Evolutionary conservation across 2,113 vertebrate species (phyloP).

Genomic region (Psittacula cyanocephala): DNA sequence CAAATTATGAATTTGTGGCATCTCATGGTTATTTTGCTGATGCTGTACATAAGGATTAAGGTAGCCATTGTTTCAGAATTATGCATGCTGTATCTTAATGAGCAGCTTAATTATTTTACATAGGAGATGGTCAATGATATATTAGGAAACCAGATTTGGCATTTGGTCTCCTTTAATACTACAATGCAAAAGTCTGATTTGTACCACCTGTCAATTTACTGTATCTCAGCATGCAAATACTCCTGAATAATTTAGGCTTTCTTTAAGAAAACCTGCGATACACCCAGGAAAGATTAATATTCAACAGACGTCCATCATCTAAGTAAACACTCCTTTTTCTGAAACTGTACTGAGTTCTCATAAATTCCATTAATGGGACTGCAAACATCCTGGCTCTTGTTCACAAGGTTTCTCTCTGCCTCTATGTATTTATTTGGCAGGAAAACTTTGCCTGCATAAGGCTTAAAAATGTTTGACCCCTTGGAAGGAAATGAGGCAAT

Average conservation of each 20-base stretch:
- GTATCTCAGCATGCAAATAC: conserved; percentile 17
- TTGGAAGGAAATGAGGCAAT: not conserved
- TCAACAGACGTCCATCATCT: conserved; percentile 36
- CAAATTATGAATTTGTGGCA: not conserved
- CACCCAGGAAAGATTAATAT: conserved; percentile 43
- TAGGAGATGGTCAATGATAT: not conserved
- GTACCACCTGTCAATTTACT: not conserved
- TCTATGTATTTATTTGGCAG: not conserved
- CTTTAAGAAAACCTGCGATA: not conserved
- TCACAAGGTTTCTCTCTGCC: not conserved
- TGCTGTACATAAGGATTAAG: not conserved
- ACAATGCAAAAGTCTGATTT: not conserved
- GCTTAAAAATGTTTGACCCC: not conserved
- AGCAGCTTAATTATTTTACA: not conserved
- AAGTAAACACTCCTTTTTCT: not conserved
- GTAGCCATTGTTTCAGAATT: not conserved
- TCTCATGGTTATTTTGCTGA: not conserved
- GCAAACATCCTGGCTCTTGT: not conserved
- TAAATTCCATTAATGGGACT: conserved; percentile 14
- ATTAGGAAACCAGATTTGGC: not conserved
- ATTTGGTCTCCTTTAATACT: not conserved
- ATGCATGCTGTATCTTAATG: not conserved
- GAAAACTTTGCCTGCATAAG: not conserved
- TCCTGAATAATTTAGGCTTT: conserved; percentile 51
- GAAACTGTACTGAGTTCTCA: not conserved